Conservation (phyloP, 2,797 vertebrate species). For the Tenualosa ilisha region DNA sequence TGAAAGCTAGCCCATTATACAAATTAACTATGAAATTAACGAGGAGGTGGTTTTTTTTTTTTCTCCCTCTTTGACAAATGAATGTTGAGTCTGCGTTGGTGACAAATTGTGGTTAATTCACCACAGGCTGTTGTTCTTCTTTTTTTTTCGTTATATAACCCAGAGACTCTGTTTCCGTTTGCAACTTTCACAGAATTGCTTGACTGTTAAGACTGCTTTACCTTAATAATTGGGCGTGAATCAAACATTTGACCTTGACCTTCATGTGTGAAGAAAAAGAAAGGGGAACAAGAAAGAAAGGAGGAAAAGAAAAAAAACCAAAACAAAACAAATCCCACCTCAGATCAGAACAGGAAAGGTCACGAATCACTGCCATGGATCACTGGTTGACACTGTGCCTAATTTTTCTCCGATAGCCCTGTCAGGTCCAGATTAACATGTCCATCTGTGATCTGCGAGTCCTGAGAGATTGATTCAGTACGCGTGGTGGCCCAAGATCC, state of each 20-base stretch:
- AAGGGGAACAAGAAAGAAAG: neutral
- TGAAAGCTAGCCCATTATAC: constrained; percentile 32
- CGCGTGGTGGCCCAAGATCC: constrained; percentile 45
- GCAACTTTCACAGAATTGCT: neutral
- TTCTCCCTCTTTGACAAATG: constrained; percentile 31
- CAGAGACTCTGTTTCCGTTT: neutral
- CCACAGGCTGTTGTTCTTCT: neutral
- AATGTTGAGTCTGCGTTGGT: constrained; percentile 11
- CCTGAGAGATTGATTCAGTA: constrained; percentile 50
- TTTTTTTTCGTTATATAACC: neutral
- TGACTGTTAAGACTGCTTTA: neutral
- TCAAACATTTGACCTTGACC: neutral
- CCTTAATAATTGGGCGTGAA: neutral
- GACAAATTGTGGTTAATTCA: neutral
- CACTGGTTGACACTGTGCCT: neutral
- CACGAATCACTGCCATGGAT: neutral
- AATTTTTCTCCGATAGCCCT: constrained; percentile 9
- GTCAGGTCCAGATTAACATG: constrained; percentile 47
- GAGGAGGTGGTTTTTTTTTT: constrained; percentile 29
- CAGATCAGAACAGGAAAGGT: neutral
- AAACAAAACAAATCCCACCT: neutral
- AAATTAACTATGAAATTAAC: constrained; percentile 38
- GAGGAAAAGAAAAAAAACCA: neutral
- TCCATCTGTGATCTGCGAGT: constrained; percentile 40
- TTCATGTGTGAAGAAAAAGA: neutral